Conservation (phyloP, 2,888 invertebrate genomes). For the Ecdyonurus torrentis region DNA sequence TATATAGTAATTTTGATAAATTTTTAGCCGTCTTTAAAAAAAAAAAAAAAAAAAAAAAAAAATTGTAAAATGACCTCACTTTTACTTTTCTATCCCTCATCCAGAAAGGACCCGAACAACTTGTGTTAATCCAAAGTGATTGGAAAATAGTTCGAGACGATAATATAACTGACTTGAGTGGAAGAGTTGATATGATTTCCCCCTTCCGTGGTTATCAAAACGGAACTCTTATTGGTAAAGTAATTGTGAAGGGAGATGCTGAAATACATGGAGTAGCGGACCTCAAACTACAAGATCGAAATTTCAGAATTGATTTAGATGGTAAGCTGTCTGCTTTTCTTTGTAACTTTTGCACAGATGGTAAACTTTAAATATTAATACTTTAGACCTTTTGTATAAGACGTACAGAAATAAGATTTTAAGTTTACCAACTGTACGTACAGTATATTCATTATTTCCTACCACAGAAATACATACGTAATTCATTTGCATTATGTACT, state of each 20-base stretch:
- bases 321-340: conserved; percentile 26
- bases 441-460: conserved; percentile 2
- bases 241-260: conserved; percentile 43
- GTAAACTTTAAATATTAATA: neutral
- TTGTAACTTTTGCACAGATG: conserved; percentile 6
- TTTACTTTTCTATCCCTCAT: too few species aligned
- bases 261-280: conserved; percentile 51
- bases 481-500: too few species aligned
- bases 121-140: conserved; percentile 47
- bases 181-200: conserved; percentile 43
- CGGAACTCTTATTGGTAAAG: conserved; percentile 48
- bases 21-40: too few species aligned
- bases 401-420: too few species aligned
- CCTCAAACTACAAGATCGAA: conserved; percentile 50
- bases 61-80: too few species aligned
- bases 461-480: neutral
- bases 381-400: neutral
- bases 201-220: conserved; percentile 53
- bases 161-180: conserved; percentile 41
- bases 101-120: conserved; percentile 34
- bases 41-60: too few species aligned
- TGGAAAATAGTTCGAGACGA: conserved; percentile 42
- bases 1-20: too few species aligned
- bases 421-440: neutral
- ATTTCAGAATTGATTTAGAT: conserved; percentile 45